These are phyloP conservation scores for Mamestra brassicae DNA, from an alignment of 2,888 invertebrate genomes.

Conservation along the genomic window DNA sequence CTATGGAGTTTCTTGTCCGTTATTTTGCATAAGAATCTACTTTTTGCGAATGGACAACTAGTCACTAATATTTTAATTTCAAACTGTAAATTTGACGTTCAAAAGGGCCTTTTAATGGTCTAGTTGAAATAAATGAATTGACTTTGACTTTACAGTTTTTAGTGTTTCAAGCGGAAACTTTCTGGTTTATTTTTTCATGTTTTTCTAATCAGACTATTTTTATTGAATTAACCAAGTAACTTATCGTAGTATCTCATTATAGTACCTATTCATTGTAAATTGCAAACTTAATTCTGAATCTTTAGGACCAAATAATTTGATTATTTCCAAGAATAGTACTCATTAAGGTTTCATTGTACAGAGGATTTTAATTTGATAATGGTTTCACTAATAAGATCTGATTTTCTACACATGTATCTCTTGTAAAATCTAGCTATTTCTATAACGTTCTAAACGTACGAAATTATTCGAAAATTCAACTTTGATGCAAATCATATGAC, in stretches of 20 bases:
- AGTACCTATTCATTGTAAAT: neutral
- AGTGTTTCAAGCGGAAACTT: neutral
- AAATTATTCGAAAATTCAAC: constrained; percentile 38
- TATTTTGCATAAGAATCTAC: too few species aligned
- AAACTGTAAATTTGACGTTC: too few species aligned
- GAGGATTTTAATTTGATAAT: neutral
- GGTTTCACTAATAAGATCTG: neutral
- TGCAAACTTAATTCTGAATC: neutral
- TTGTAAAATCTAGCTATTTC: neutral
- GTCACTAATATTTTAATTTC: too few species aligned
- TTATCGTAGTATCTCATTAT: neutral
- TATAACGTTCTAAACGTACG: neutral
- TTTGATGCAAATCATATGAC: constrained; percentile 35
- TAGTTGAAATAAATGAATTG: too few species aligned
- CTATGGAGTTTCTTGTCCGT: too few species aligned
- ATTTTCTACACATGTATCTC: neutral
- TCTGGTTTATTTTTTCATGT: neutral
- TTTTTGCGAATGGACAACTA: too few species aligned
- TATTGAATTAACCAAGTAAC: neutral
- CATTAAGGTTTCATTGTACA: neutral
- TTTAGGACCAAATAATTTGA: neutral
- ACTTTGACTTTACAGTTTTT: neutral
- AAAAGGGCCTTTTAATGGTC: too few species aligned
- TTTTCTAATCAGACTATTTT: neutral
- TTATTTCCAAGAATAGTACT: neutral